Conservation (phyloP, 1,140 invertebrate genomes). For the Adoxophyes honmai region DNA sequence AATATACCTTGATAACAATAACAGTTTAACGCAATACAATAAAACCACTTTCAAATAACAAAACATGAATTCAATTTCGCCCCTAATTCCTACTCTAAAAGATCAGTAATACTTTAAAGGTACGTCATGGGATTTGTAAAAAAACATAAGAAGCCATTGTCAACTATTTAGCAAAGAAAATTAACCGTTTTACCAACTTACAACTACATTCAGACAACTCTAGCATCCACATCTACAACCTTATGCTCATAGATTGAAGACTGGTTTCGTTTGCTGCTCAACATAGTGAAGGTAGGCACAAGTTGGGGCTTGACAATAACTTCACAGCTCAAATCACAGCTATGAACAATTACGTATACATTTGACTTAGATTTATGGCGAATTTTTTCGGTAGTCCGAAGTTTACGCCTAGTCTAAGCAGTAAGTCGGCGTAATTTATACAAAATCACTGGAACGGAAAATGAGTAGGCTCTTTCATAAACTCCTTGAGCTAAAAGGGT, state of each 20-base stretch:
- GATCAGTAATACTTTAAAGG: constrained; percentile 4
- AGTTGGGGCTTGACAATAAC: constrained; percentile 2
- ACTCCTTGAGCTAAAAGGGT: not conserved
- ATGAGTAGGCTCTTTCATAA: constrained; percentile 20
- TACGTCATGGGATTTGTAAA: constrained; percentile 4
- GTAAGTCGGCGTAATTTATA: constrained; percentile 17
- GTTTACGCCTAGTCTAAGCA: constrained; percentile 12
- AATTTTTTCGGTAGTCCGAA: constrained; percentile 31
- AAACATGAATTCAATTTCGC: not conserved
- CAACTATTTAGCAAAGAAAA: constrained; percentile 12
- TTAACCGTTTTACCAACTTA: constrained; percentile 11
- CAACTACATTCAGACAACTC: not conserved
- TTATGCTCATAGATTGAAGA: not conserved
- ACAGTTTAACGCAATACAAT: constrained; percentile 11
- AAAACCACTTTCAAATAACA: not conserved
- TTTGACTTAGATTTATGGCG: constrained; percentile 28
- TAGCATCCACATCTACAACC: not conserved
- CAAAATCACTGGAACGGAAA: constrained; percentile 36
- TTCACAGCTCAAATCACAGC: constrained; percentile 36
- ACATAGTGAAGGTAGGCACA: not conserved
- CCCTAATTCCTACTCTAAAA: not conserved
- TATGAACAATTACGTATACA: constrained; percentile 39
- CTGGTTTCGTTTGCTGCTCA: not conserved
- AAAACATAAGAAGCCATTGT: constrained; percentile 6
- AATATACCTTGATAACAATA: constrained; percentile 5